Percentiles rank a stretch among this genome's conserved stretches.
Evolutionary conservation across 1,140 invertebrate genomes (phyloP).

Genomic region (Atopsyche davidsoni): DNA sequence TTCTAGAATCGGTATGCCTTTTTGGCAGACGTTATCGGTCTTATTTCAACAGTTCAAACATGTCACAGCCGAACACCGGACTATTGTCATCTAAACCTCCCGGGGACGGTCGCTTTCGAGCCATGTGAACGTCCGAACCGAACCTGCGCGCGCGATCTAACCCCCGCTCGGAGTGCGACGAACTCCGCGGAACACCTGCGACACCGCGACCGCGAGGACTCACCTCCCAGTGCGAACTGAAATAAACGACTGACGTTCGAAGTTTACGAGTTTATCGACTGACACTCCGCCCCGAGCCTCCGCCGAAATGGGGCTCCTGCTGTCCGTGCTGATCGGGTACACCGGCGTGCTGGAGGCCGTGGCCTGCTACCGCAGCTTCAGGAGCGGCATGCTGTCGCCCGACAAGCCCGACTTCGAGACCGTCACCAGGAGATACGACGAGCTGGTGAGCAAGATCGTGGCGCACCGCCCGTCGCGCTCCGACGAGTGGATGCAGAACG

Average conservation of each 20-base stretch:
- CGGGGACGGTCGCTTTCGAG: slow-evolving; percentile 18
- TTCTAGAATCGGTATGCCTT: slow-evolving; percentile 28
- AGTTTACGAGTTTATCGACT: background rate
- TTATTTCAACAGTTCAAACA: slow-evolving; percentile 50
- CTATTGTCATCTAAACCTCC: slow-evolving; percentile 38
- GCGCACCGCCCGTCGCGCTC: slow-evolving; percentile 31
- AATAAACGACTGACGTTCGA: background rate
- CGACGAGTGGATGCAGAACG: slow-evolving; percentile 38
- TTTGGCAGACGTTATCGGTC: slow-evolving; percentile 48
- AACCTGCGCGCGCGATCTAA: slow-evolving; percentile 29
- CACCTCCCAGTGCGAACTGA: background rate
- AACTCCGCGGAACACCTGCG: background rate
- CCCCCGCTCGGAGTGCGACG: slow-evolving; percentile 11
- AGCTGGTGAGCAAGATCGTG: slow-evolving; percentile 34
- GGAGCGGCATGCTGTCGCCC: slow-evolving; percentile 43
- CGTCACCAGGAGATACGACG: slow-evolving; percentile 40
- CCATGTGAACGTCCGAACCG: slow-evolving; percentile 22
- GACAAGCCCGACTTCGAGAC: slow-evolving; percentile 38
- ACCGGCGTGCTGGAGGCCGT: slow-evolving; percentile 63
- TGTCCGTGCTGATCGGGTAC: slow-evolving; percentile 66
- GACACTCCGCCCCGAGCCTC: slow-evolving; percentile 24
- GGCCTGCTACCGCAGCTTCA: slow-evolving; percentile 51
- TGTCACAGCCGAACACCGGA: slow-evolving; percentile 44
- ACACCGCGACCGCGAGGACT: too few relatives aligned
- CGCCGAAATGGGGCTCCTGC: slow-evolving; percentile 57